Evolutionary conservation across 2,113 vertebrate species (phyloP), one percentile per base, ranked within the genome.

Genomic region (Anhinga anhinga): DNA sequence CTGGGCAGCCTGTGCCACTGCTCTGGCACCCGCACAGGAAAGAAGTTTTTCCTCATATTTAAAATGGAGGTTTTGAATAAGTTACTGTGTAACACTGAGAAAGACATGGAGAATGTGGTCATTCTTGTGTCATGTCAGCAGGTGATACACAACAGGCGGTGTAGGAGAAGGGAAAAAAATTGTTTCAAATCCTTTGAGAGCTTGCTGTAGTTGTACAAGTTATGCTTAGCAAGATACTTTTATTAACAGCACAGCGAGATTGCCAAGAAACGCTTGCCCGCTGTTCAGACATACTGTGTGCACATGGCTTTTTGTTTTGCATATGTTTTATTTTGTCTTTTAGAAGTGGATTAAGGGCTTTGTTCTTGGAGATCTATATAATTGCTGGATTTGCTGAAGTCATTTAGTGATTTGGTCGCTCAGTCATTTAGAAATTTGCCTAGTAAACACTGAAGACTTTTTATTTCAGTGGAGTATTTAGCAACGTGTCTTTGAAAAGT

Each of bases 171-270:
- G 44, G 44, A 4, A 16, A 84, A 80, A 90, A 84, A 23, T 30
- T 30, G 34, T 70, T 95, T 97, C 87, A 96, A 73, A 90, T 96
- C 71, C 62, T 93, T 85, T 81, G 80, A 96, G 72, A 70, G 17
- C 95, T 95, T 81, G 16, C 79, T 76, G 59, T 62, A 91, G 70
- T 42, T 84, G 86, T 29, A 50, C 25, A 77, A 62, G 52, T 74
- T 53, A 25, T 34, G 30, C 55, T 81, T 86, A 67, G n/a, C 91
- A 85, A 94, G 81, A 86, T 81, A 38, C 45, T 90, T 96, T 90
- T 90, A 53, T 80, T 89, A 67, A 58, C 26, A 73, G n/a, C 30
- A 11, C 30, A 66, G 47, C 2, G 5, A 86, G 69, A 61, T 67
- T 20, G 42, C 23, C 42, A 50, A 53, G 69, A 81, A 88, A 53